Evolutionary conservation across 1,140 invertebrate genomes (phyloP), one percentile per base, ranked within the genome.

Genomic region (Aphis gossypii): DNA sequence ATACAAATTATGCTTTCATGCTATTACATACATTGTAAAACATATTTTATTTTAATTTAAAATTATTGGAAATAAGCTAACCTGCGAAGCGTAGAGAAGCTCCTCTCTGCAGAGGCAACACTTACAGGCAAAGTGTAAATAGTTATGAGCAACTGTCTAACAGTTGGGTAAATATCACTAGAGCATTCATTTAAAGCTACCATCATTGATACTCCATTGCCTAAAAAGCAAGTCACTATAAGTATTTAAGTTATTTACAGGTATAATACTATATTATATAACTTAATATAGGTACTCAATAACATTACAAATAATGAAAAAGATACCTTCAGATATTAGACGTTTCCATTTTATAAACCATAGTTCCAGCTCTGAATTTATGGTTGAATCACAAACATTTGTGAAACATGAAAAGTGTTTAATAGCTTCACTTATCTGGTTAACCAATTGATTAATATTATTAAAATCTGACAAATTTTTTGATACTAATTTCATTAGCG

Each of bases 61-160:
- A 76, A 76, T 76, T n/a, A 76, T n/a, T n/a, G 30, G n/a, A 76
- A 76, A n/a, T 76, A 76, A 76, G 60, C 60, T 76, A 76, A 76
- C 60, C 60, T 76, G 30, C 60, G 60, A 76, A 76, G 60, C 9
- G 30, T 76, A 76, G 60, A 76, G 14, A 76, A 76, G 60, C 60
- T 76, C n/a, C 14, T 76, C 60, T 76, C 60, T n/a, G 60, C 60
- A 76, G 60, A n/a, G n/a, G 30, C 60, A 14, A 76, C 60, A n/a
- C 60, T n/a, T 76, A 76, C 60, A 76, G 60, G 11, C 60, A 76
- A 76, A n/a, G 60, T 76, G 5, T n/a, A 76, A n/a, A 76, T 30
- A 76, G 14, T 76, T n/a, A 76, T 76, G 11, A 76, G 60, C 11
- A 30, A 76, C 2, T 76, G 25, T 76, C 18, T 76, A 14, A 76